Conservation (phyloP, 1,140 invertebrate genomes). For the Atta texana region DNA sequence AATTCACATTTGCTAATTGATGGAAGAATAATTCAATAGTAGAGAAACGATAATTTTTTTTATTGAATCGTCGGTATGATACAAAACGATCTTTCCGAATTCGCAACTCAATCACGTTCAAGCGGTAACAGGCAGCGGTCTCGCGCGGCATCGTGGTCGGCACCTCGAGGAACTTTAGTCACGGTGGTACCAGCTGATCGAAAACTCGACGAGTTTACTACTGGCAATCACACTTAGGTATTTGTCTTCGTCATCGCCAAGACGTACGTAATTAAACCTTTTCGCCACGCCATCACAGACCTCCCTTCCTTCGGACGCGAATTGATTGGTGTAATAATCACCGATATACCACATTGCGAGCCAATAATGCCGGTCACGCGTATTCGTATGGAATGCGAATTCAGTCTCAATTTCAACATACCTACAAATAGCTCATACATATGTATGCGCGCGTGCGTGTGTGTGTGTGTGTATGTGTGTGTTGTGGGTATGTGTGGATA, state of each 20-base stretch:
- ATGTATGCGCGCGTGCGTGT: too few species aligned
- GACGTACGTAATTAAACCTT: slow-evolving; percentile 64
- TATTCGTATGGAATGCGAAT: not conserved
- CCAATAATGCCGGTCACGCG: slow-evolving; percentile 43
- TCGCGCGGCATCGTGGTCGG: slow-evolving; percentile 3
- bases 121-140: not conserved
- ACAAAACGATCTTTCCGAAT: slow-evolving; percentile 5
- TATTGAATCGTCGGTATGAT: slow-evolving; percentile 14
- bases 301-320: slow-evolving; percentile 10
- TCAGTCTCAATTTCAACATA: slow-evolving; percentile 29
- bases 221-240: slow-evolving; percentile 57
- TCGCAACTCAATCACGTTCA: slow-evolving; percentile 47
- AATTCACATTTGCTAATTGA: slow-evolving; percentile 33
- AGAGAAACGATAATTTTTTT: not conserved
- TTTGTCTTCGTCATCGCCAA: slow-evolving; percentile 63
- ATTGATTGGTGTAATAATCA: slow-evolving; percentile 59
- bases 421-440: not conserved
- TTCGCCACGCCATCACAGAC: slow-evolving; percentile 50
- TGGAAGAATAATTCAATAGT: not conserved
- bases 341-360: slow-evolving; percentile 50
- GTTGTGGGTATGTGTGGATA: too few species aligned
- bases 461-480: too few species aligned
- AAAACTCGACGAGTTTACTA: slow-evolving; percentile 62
- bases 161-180: slow-evolving; percentile 45
- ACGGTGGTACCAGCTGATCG: slow-evolving; percentile 61